Evolutionary conservation across 2,888 invertebrate genomes (phyloP).

Genomic region (Tachina lurida): DNA sequence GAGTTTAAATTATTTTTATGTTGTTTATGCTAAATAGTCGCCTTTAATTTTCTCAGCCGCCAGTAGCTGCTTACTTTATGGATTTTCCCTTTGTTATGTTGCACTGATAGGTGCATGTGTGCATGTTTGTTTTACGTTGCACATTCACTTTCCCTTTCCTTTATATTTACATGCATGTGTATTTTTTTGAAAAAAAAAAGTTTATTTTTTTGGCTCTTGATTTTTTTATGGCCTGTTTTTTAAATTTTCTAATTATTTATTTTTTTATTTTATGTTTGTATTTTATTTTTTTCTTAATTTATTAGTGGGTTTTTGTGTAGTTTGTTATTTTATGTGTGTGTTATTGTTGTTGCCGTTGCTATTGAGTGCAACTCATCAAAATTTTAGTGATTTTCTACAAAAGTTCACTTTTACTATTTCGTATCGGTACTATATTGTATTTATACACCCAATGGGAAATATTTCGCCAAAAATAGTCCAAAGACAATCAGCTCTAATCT

Average conservation of each 20-base stretch:
- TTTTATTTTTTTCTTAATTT: not conserved
- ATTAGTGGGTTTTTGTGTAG: constrained; percentile 42
- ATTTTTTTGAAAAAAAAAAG: not conserved
- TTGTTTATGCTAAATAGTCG: constrained; percentile 47
- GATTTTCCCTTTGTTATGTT: constrained; percentile 65
- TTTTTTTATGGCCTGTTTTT: constrained; percentile 44
- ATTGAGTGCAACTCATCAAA: constrained; percentile 57
- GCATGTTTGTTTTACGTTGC: constrained; percentile 24
- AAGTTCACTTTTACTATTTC: constrained; percentile 40
- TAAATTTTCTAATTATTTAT: constrained; percentile 62
- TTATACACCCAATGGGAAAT: constrained; percentile 41
- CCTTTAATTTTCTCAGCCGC: constrained; percentile 41
- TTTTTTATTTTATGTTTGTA: constrained; percentile 62
- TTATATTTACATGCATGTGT: constrained; percentile 24
- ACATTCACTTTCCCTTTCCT: constrained; percentile 45
- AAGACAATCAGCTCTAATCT: not conserved
- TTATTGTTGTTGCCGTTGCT: constrained; percentile 48
- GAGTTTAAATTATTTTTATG: constrained; percentile 29
- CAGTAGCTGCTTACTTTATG: constrained; percentile 63
- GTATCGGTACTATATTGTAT: constrained; percentile 17
- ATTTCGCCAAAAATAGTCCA: not conserved
- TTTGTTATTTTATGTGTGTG: constrained; percentile 32
- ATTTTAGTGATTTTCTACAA: constrained; percentile 42
- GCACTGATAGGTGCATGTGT: constrained; percentile 26
- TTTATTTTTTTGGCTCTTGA: constrained; percentile 12